phyloP scores from a whole-genome alignment of 1,140 invertebrate genomes.

The Agrilus planipennis region DNA sequence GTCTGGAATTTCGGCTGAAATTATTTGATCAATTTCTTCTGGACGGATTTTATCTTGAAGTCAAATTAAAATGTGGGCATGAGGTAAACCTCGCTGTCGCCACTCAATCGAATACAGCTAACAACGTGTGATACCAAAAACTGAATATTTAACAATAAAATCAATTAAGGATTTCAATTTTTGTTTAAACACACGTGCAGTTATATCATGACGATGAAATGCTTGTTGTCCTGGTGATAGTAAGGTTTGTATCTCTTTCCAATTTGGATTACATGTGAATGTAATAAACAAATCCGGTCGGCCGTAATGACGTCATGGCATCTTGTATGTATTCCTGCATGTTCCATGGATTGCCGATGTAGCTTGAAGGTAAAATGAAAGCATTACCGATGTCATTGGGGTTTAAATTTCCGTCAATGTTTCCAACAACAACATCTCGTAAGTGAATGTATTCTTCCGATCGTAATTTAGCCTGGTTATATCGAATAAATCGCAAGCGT shows the following conservation, averaged over 20 bases:
- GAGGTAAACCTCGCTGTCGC: constrained; percentile 32
- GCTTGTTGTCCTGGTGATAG: constrained; percentile 21
- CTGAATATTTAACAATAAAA: constrained; percentile 23
- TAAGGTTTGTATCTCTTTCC: constrained; percentile 28
- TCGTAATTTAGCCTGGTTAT: neutral
- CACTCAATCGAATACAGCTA: constrained; percentile 41
- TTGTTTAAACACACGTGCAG: constrained; percentile 29
- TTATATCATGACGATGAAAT: constrained; percentile 36
- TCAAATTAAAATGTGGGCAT: constrained; percentile 21
- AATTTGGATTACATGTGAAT: constrained; percentile 38
- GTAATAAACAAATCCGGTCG: constrained; percentile 32
- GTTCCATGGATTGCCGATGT: neutral
- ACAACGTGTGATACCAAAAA: constrained; percentile 25
- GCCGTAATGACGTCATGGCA: constrained; percentile 35
- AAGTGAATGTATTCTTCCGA: neutral
- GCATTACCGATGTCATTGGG: neutral
- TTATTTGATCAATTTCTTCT: constrained; percentile 28
- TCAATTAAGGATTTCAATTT: constrained; percentile 23
- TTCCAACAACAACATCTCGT: constrained; percentile 3
- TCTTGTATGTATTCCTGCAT: constrained; percentile 33
- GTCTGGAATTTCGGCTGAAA: constrained; percentile 37
- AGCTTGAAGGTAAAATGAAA: neutral
- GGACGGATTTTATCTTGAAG: constrained; percentile 27
- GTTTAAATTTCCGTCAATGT: constrained; percentile 1
- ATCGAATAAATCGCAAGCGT: constrained; percentile 2